Conservation (phyloP, 2,888 invertebrate genomes). For the Agrilus biguttatus region DNA sequence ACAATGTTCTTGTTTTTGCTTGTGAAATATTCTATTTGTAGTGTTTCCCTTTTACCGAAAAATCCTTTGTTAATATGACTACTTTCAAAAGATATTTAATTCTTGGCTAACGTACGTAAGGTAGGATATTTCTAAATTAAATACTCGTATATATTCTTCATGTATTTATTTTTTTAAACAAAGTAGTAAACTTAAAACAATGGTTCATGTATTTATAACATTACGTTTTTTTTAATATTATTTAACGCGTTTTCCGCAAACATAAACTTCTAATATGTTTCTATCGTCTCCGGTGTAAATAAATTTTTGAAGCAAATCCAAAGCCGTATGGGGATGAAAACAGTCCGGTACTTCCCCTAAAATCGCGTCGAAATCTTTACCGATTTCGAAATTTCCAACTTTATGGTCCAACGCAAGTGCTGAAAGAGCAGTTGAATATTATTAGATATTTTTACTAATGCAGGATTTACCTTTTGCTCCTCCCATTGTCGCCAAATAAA, state of each 20-base stretch:
- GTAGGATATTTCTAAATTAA: too few relatives aligned
- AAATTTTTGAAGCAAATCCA: conserved; percentile 59
- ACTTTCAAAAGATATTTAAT: too few relatives aligned
- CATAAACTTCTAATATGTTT: conserved; percentile 62
- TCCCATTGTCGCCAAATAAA: conserved; percentile 75
- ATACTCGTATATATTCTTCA: too few relatives aligned
- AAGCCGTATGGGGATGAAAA: conserved; percentile 35
- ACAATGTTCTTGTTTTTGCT: too few relatives aligned
- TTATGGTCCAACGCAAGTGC: conserved; percentile 58
- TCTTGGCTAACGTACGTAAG: too few relatives aligned
- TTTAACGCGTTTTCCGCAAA: conserved; percentile 50
- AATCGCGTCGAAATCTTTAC: conserved; percentile 81
- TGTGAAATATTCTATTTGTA: too few relatives aligned
- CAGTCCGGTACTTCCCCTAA: conserved; percentile 54
- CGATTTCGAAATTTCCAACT: conserved; percentile 65
- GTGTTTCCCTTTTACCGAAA: too few relatives aligned
- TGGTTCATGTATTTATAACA: too few relatives aligned
- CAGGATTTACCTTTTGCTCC: conserved; percentile 55
- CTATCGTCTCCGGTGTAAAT: conserved; percentile 71
- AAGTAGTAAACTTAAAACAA: too few relatives aligned
- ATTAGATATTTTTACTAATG: not conserved
- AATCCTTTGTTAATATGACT: too few relatives aligned
- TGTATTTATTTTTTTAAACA: too few relatives aligned
- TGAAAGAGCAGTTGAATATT: conserved; percentile 26
- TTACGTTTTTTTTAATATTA: conserved; percentile 2